These are phyloP conservation scores for Bimastos eiseni DNA, from an alignment of 2,888 invertebrate genomes.

Conservation along the genomic window DNA sequence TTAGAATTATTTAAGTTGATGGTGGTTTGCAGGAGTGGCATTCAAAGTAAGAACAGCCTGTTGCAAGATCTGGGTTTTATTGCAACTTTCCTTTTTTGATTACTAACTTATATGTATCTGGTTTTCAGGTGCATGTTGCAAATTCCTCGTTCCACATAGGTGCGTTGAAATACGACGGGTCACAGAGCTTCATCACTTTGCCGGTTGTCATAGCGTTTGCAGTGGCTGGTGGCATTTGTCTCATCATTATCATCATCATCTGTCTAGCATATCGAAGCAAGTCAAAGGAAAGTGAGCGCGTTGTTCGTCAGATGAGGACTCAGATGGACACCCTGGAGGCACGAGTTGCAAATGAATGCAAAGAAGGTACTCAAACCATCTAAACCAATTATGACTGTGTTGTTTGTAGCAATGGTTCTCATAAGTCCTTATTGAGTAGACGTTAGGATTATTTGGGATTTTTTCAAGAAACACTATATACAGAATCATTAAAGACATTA, in stretches of 20 bases:
- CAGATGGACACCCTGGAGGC: constrained; percentile 97
- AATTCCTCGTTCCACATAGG: constrained; percentile 79
- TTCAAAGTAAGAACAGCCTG: neutral
- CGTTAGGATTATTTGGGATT: neutral
- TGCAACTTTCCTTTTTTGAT: neutral
- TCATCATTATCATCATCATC: constrained; percentile 77
- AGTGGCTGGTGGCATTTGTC: constrained; percentile 61
- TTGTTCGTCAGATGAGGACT: constrained; percentile 96
- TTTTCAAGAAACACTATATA: too few species aligned
- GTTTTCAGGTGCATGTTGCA: constrained; percentile 52
- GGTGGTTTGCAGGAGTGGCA: neutral
- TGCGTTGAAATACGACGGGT: constrained; percentile 74
- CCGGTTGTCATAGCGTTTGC: constrained; percentile 72
- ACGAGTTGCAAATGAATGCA: constrained; percentile 94
- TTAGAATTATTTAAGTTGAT: neutral
- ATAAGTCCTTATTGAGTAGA: neutral
- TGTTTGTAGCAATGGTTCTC: neutral
- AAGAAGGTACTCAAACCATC: constrained; percentile 65
- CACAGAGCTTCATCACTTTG: constrained; percentile 39
- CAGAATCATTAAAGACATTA: too few species aligned
- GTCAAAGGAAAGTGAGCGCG: constrained; percentile 92
- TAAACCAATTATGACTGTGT: neutral
- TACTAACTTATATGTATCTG: neutral
- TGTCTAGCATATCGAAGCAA: constrained; percentile 90
- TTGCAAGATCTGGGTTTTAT: neutral